Conservation (phyloP, 2,797 vertebrate species). For the Helicolenus hilgendorfi region DNA sequence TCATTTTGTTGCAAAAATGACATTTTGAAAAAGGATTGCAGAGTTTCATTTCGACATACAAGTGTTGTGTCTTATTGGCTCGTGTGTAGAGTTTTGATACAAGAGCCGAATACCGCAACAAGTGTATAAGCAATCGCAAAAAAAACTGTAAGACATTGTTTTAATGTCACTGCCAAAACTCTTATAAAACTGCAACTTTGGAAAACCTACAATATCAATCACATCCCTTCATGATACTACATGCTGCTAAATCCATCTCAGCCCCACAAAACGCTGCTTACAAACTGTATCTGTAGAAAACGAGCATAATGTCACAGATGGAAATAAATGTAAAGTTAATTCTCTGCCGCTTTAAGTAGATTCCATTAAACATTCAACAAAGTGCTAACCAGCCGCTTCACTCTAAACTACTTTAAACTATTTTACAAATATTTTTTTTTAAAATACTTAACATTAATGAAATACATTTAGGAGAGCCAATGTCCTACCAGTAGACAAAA, state of each 20-base stretch:
- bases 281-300: constrained; percentile 26
- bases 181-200: constrained; percentile 29
- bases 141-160: neutral
- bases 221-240: constrained; percentile 3
- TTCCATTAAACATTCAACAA: constrained; percentile 70
- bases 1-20: no score
- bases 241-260: neutral
- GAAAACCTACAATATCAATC: constrained; percentile 43
- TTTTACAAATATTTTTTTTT: constrained; percentile 64
- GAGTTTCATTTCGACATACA: no score
- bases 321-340: constrained; percentile 25
- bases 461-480: constrained; percentile 71
- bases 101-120: no score
- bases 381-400: constrained; percentile 74
- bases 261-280: constrained; percentile 29
- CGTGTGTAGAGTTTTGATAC: no score
- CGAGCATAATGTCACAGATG: constrained; percentile 8
- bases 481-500: constrained; percentile 75
- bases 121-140: no score
- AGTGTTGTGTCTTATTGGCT: no score
- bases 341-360: constrained; percentile 45
- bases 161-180: constrained; percentile 3
- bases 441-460: constrained; percentile 69
- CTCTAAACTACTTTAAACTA: constrained; percentile 51
- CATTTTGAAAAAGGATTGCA: no score